phyloP scores from a whole-genome alignment of 2,888 invertebrate genomes.

The Acrobasis suavella region DNA sequence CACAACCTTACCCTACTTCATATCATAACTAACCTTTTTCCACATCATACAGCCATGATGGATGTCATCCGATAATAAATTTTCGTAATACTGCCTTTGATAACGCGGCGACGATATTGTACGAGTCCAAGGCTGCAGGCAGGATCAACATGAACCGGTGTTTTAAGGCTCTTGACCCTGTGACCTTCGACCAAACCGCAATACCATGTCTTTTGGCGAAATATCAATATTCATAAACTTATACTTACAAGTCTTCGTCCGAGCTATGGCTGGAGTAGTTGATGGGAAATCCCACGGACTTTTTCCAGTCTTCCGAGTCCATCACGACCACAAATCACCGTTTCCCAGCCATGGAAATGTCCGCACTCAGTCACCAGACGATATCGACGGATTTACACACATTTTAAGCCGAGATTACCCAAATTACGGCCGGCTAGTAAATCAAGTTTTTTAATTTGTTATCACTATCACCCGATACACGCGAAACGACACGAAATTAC shows the following conservation, averaged over 20 bases:
- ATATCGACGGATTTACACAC: neutral
- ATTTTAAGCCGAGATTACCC: neutral
- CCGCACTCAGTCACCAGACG: slow-evolving; percentile 28
- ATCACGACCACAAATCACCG: slow-evolving; percentile 42
- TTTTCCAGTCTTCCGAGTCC: slow-evolving; percentile 73
- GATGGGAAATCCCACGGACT: slow-evolving; percentile 72
- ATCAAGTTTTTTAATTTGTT: neutral
- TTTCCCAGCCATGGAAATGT: slow-evolving; percentile 38
- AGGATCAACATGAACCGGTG: slow-evolving; percentile 2
- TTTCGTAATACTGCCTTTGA: neutral
- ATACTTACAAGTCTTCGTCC: slow-evolving; percentile 76
- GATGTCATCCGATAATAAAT: neutral
- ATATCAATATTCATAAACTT: neutral
- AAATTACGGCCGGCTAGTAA: neutral
- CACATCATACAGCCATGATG: no score
- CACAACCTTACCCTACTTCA: no score
- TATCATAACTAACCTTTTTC: no score
- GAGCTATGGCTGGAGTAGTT: slow-evolving; percentile 74
- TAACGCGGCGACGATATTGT: neutral
- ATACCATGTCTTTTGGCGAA: neutral
- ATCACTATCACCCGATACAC: slow-evolving; percentile 6
- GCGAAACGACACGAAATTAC: neutral
- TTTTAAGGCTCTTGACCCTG: slow-evolving; percentile 15
- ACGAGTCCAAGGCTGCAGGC: slow-evolving; percentile 11
- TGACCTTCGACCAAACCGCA: neutral